Base-by-base conservation (phyloP, 2,797 vertebrate genomes). In the Tympanoctomys barrerae region DNA sequence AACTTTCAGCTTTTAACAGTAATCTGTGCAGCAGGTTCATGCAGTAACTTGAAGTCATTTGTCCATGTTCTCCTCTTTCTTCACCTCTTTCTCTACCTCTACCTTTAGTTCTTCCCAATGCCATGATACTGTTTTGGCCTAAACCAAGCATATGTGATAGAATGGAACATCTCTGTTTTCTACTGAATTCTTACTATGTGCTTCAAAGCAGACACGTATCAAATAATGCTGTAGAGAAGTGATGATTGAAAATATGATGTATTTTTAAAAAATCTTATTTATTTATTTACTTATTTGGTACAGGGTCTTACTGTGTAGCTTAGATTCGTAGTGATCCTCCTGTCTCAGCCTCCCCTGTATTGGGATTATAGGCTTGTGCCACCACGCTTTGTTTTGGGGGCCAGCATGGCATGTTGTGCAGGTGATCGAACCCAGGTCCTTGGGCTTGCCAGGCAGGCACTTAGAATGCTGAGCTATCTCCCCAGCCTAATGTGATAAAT, bases 161-260 rank as follows among this genome's bases (percentile, higher is more conserved):
- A 78, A 42, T 31, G 70, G 36, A 88, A 86, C 49, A 52, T 22
- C 42, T 85, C 39, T 87, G 62, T 80, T 49, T 81, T 33, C 80
- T 89, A 46, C 31, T 96, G 80, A 85, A 28, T 88, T 78, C 31
- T 86, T 87, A 33, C 39, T 49, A 2, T 33, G 0, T 80, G 28
- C 36, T 93, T 96, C 28, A 77, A 90, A 93, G 80, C 61, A 96
- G 66, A 94, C 33, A 79, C 18, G 54, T 31, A 3, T 42, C 75
- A 97, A 36, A 39, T 85, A 68, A 2, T 94, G 77, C 61, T 95
- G 1, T 78, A 28, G 42, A 49, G 46, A 49, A 77, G 13, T 77
- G 73, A 28, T 75, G 31, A 70, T 70, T 31, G 19, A 70, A 70
- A 70, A 70, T 54, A 14, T 52, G 49, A 52, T 14, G 14, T 13